Evolutionary conservation across 2,797 vertebrate species (phyloP).

Genomic region (Anas acuta): DNA sequence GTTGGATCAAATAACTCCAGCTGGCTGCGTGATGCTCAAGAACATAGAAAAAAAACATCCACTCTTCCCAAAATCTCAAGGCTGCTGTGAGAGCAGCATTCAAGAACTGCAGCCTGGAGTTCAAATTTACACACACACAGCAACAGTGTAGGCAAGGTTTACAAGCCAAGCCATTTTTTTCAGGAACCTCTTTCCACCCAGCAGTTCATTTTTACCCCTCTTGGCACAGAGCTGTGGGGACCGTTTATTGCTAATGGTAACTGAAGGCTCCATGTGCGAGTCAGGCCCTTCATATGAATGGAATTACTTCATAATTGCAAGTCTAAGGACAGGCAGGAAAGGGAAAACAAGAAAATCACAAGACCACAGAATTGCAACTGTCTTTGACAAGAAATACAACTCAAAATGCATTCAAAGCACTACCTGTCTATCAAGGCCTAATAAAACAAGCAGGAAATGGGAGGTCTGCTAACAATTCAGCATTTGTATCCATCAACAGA

Average conservation of each 20-base stretch:
- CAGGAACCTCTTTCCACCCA: neutral
- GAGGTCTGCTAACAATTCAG: neutral
- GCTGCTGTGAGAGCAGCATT: neutral
- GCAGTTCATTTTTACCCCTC: neutral
- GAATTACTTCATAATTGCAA: neutral
- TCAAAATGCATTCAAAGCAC: conserved; percentile 26
- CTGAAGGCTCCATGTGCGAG: neutral
- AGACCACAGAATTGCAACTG: neutral
- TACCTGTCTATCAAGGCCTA: neutral
- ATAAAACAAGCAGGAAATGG: conserved; percentile 41
- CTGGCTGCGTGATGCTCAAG: neutral
- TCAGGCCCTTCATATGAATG: neutral
- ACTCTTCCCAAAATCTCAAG: neutral
- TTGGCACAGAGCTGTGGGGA: neutral
- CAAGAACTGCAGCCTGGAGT: neutral
- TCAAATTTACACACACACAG: neutral
- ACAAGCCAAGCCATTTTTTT: neutral
- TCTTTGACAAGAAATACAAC: neutral
- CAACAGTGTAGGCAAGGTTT: neutral
- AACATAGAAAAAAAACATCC: neutral
- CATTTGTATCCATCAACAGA: neutral
- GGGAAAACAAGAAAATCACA: neutral
- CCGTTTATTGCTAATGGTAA: neutral
- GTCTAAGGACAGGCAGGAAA: neutral
- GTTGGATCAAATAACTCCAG: neutral